Percentiles rank a stretch among this genome's conserved stretches.
phyloP scores from a whole-genome alignment of 2,113 vertebrate genomes.

The Cottus gobio region DNA sequence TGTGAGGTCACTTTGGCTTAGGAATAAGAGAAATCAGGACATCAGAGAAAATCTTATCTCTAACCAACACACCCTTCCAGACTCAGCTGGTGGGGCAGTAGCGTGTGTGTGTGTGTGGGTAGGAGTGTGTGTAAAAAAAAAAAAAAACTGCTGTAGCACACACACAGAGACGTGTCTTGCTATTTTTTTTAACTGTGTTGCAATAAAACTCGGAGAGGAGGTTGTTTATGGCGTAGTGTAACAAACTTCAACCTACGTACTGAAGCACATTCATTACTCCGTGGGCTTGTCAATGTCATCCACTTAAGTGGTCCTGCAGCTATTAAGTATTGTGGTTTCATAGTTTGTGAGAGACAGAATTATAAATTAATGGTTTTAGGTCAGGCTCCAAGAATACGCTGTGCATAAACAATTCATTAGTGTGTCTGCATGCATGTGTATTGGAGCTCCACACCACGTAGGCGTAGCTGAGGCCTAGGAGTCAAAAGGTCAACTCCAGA shows the following conservation, averaged over 20 bases:
- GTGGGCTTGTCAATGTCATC: neutral
- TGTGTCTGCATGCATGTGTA: neutral
- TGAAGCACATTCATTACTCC: neutral
- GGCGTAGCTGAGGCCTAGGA: neutral
- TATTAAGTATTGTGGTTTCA: neutral
- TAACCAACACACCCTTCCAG: constrained; percentile 63
- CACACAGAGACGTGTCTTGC: neutral
- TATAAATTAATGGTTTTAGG: neutral
- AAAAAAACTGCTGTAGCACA: neutral
- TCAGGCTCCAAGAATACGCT: neutral
- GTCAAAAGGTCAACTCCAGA: neutral
- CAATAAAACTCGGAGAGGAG: neutral
- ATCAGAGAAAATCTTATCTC: constrained; percentile 76
- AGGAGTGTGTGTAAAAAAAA: neutral
- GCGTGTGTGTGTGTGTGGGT: constrained; percentile 11
- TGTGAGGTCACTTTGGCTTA: constrained; percentile 51
- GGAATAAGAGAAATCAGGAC: constrained; percentile 61
- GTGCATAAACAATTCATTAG: neutral
- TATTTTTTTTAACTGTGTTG: neutral
- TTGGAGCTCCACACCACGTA: neutral
- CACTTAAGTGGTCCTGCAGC: neutral
- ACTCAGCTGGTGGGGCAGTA: constrained; percentile 49
- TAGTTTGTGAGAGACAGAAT: neutral
- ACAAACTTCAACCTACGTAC: neutral
- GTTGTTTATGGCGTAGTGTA: neutral